These are phyloP conservation scores for Galagoides demidoff DNA, from an alignment of 2,797 vertebrate species.

Conservation along the genomic window DNA sequence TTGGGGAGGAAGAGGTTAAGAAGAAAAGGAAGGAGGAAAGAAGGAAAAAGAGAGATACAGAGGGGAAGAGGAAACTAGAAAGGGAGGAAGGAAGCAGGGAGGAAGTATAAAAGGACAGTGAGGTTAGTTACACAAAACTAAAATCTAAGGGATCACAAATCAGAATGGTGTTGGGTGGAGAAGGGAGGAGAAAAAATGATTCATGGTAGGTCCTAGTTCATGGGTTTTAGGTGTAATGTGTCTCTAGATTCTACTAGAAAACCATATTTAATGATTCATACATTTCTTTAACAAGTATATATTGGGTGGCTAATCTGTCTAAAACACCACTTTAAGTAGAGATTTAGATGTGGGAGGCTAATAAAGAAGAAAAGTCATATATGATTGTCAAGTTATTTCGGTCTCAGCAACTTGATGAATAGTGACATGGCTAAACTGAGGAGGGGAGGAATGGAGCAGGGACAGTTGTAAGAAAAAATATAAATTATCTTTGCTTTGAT, in stretches of 20 bases:
- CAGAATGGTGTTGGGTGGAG: neutral
- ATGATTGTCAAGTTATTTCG: neutral
- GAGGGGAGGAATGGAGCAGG: too few species aligned
- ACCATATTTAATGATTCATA: neutral
- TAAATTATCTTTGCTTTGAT: neutral
- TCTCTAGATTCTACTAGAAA: neutral
- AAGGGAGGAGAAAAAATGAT: neutral
- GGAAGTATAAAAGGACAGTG: neutral
- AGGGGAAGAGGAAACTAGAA: neutral
- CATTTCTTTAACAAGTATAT: neutral
- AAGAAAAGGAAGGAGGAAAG: neutral
- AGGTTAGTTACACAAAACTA: neutral
- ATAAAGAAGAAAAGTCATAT: neutral
- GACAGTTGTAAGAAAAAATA: too few species aligned
- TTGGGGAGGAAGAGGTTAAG: neutral
- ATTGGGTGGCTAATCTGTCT: neutral
- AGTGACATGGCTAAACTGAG: neutral
- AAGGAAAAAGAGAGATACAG: too few species aligned
- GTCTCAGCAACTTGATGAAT: neutral
- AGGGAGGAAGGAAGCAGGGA: neutral
- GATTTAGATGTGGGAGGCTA: neutral
- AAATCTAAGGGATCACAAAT: neutral
- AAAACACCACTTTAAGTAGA: neutral
- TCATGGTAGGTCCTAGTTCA: neutral
- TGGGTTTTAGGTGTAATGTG: neutral